phyloP scores from a whole-genome alignment of 2,797 vertebrate species.

The Bryconaethiops microstoma region DNA sequence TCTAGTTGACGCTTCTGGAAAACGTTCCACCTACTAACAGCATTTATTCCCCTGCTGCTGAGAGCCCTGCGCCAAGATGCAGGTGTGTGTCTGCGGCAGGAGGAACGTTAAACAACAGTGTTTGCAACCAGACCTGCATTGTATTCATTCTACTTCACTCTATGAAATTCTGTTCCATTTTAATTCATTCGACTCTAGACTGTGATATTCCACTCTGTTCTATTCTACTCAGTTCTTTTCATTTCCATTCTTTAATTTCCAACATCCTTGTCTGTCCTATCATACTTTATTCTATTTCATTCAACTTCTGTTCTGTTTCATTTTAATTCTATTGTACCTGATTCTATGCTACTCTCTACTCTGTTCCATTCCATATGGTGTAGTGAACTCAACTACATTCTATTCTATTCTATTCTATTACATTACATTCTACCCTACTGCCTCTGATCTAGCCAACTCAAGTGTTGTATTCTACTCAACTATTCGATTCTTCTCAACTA shows the following conservation, averaged over 20 bases:
- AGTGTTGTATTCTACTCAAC: background rate
- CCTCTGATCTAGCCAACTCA: too few species aligned
- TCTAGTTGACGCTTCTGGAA: slow-evolving; percentile 20
- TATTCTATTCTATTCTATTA: background rate
- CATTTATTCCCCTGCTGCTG: slow-evolving; percentile 1
- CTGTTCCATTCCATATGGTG: too few species aligned
- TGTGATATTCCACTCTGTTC: too few species aligned
- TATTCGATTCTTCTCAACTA: background rate
- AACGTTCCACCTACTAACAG: slow-evolving; percentile 10
- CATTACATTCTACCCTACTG: background rate
- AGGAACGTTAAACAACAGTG: background rate
- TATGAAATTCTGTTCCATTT: too few species aligned
- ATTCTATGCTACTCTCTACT: background rate
- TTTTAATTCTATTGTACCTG: background rate
- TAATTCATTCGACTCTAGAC: too few species aligned
- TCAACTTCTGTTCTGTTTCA: too few species aligned
- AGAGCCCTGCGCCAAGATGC: background rate
- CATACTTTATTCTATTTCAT: too few species aligned
- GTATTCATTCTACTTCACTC: too few species aligned
- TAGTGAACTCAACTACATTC: too few species aligned
- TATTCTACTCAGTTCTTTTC: too few species aligned
- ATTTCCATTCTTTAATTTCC: too few species aligned
- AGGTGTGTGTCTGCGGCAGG: background rate
- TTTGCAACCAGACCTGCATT: background rate
- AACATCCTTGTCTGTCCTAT: too few species aligned